Percentiles rank a stretch among this genome's conserved stretches.
Conservation (phyloP, 2,888 invertebrate species). For the Trachelus stipa region DNA sequence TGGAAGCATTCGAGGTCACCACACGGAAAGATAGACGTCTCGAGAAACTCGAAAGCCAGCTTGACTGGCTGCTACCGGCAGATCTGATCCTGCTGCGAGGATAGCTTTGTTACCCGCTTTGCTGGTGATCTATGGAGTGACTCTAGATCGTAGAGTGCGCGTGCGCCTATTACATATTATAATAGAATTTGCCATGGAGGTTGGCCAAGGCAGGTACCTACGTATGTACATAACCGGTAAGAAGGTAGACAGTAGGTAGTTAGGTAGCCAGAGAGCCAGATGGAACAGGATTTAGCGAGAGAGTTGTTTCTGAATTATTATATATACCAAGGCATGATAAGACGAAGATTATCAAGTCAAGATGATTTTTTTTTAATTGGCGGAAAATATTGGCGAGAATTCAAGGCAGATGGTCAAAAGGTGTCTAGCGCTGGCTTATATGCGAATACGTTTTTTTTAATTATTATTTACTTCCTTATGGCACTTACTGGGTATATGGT, state of each 20-base stretch:
- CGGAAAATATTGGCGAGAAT: neutral
- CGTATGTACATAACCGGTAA: neutral
- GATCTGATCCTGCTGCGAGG: conserved; percentile 25
- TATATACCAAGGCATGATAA: neutral
- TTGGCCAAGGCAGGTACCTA: neutral
- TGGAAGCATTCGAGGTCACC: conserved; percentile 29
- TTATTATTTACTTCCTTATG: conserved; percentile 42
- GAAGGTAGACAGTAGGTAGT: neutral
- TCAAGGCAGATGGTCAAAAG: conserved; percentile 29
- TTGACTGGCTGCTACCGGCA: conserved; percentile 28
- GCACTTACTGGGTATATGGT: conserved; percentile 14
- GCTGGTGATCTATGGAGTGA: conserved; percentile 35
- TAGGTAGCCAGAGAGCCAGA: neutral
- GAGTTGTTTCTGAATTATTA: neutral
- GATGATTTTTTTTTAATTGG: neutral
- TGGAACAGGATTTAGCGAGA: neutral
- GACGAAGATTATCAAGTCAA: neutral
- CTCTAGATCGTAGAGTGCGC: conserved; percentile 39
- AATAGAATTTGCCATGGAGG: conserved; percentile 33
- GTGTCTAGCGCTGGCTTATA: conserved; percentile 22
- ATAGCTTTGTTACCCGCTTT: conserved; percentile 22
- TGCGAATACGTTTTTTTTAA: conserved; percentile 42
- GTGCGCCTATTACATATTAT: conserved; percentile 40
- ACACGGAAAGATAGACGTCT: conserved; percentile 31
- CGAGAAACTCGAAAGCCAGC: conserved; percentile 17